phyloP scores from a whole-genome alignment of 1,140 invertebrate species.

The Tetragnatha versicolor region DNA sequence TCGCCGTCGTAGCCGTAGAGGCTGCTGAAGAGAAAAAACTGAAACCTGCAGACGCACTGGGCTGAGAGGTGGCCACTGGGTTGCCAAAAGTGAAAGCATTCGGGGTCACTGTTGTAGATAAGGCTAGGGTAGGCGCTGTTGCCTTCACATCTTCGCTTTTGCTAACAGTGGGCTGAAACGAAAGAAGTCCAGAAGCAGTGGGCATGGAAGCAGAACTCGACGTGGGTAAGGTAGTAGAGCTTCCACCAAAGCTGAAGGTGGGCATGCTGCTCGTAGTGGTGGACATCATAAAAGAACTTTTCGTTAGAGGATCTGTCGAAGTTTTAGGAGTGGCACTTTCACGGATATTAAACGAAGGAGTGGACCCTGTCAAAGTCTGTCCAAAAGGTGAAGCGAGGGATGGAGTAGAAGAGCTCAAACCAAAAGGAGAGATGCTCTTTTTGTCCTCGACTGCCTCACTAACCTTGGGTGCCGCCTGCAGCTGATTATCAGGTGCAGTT shows the following conservation, averaged over 20 bases:
- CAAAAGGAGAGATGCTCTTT: not conserved
- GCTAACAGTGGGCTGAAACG: not conserved
- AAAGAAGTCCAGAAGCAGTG: not conserved
- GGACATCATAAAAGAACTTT: not conserved
- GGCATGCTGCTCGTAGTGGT: too few relatives aligned
- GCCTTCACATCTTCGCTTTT: constrained; percentile 5
- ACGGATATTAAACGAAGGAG: not conserved
- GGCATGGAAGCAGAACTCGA: not conserved
- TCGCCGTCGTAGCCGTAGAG: not conserved
- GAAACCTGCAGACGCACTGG: constrained; percentile 7
- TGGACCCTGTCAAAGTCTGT: not conserved
- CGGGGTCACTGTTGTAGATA: not conserved
- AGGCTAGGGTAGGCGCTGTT: not conserved
- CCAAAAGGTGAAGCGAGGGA: not conserved
- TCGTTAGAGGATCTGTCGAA: not conserved
- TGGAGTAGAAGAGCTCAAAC: not conserved
- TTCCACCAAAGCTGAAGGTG: too few relatives aligned
- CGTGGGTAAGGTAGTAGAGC: not conserved
- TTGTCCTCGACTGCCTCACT: not conserved
- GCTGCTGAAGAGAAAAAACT: constrained; percentile 20
- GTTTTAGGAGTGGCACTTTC: not conserved
- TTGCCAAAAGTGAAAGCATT: constrained; percentile 17
- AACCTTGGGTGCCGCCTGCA: not conserved
- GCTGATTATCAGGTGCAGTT: not conserved
- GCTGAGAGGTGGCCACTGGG: not conserved